Base-by-base conservation (phyloP, 2,113 vertebrate species). In the Prochilodus magdalenae region DNA sequence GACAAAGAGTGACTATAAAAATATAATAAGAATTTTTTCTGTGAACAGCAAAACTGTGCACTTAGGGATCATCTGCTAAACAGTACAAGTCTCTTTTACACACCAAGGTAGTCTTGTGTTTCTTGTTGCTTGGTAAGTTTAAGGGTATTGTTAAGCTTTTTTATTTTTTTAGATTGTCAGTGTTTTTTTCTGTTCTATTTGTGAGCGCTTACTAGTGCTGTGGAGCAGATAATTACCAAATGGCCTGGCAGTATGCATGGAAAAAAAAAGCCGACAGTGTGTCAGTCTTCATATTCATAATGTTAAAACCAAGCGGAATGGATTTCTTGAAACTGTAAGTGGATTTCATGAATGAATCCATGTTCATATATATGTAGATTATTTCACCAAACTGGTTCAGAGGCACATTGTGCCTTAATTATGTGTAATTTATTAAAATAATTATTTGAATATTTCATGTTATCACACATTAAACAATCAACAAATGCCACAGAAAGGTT, bases 151-250 rank as follows among this genome's bases (percentile, higher is more conserved):
- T 44, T 44, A 44, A 22, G 8, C 36, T 22, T 40, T 44, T 4
- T 44, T 11, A 14, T 14, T 27, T 26, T 60, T 26, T 12, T n/a
- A 24, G 10, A 24, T 26, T 60, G 22, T 1, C n/a, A 11, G 18
- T 49, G 49, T n/a, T 40, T 16, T 49, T n/a, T 51, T 49, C 51
- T 71, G 16, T 40, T 33, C 33, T 40, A 69, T 40, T 40, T 44
- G 66, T 70, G 66, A 36, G 5, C 4, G 6, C 36, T 70, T 70
- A 36, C 66, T 70, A 36, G 66, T 33, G 33, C 66, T 70, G 36
- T 44, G 36, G 66, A 70, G 66, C 66, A 70, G 33, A 70, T 70
- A 70, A 70, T 70, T 70, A 70, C 66, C 66, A 70, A 70, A 70
- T 70, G 66, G 66, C 22, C 65, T 69, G 7, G 36, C 44, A 27